Evolutionary conservation across 2,797 vertebrate species (phyloP).

Genomic region (Nyctibius grandis): DNA sequence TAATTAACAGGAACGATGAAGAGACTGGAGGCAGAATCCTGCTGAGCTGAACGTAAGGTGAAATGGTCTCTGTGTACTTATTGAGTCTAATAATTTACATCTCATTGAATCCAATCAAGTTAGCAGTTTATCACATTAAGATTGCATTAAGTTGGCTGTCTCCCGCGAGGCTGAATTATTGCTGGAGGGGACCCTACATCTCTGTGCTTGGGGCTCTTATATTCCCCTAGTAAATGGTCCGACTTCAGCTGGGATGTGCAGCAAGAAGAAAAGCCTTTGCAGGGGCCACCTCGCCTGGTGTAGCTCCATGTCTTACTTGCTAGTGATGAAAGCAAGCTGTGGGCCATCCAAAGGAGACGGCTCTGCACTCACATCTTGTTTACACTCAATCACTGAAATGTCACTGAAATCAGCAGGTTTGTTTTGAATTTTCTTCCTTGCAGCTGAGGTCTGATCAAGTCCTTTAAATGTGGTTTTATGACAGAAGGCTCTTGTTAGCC

Average conservation of each 20-base stretch:
- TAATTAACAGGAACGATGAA: conserved; percentile 47
- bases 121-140: conserved; percentile 67
- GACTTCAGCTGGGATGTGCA: background rate
- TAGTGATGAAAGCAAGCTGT: background rate
- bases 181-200: conserved; percentile 16
- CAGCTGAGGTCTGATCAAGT: background rate
- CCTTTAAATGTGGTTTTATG: background rate
- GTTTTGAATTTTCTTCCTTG: background rate
- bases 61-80: conserved; percentile 64
- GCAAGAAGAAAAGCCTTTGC: background rate
- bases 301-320: background rate
- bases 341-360: background rate
- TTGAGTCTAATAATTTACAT: conserved; percentile 74
- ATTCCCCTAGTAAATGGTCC: background rate
- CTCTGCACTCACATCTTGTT: background rate
- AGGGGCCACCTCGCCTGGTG: background rate
- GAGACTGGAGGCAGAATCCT: conserved; percentile 36
- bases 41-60: conserved; percentile 37
- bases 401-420: background rate
- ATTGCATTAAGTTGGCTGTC: conserved; percentile 63
- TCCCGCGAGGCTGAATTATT: conserved; percentile 53
- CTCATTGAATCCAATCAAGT: conserved; percentile 73
- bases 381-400: background rate
- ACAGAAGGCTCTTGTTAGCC: background rate
- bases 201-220: background rate